These are phyloP conservation scores for Panzeria rudis DNA, from an alignment of 2,888 invertebrate species.

Conservation along the genomic window DNA sequence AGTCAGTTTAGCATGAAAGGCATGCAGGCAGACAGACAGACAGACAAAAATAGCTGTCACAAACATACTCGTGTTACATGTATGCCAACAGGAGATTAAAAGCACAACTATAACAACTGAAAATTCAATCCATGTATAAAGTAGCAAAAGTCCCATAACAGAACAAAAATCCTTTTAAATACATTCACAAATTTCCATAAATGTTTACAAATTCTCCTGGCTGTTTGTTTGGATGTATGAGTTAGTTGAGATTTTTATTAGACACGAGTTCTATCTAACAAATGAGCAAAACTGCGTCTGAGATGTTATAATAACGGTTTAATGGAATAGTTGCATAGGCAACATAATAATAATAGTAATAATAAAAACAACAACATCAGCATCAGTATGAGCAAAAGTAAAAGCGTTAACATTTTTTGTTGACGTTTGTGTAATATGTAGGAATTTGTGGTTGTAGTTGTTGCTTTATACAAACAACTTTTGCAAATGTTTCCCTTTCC, in stretches of 20 bases:
- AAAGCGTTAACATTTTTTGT: neutral
- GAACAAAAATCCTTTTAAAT: slow-evolving; percentile 14
- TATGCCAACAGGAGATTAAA: neutral
- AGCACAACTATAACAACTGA: neutral
- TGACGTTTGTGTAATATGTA: neutral
- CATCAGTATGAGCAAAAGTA: slow-evolving; percentile 1
- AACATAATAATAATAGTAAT: neutral
- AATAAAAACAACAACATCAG: slow-evolving; percentile 13
- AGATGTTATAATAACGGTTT: slow-evolving; percentile 3
- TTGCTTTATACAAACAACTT: slow-evolving; percentile 16
- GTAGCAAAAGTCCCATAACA: neutral
- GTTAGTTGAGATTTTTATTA: neutral
- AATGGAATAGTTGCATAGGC: neutral
- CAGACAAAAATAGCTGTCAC: neutral
- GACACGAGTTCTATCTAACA: neutral
- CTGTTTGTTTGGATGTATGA: neutral
- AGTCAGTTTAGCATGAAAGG: neutral
- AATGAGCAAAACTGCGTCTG: slow-evolving; percentile 5
- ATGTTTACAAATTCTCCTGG: slow-evolving; percentile 45
- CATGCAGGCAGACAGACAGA: neutral
- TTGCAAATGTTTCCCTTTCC: slow-evolving; percentile 20
- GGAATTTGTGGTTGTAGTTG: slow-evolving; percentile 3
- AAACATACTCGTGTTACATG: neutral
- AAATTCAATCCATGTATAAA: slow-evolving; percentile 13
- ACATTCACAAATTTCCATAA: slow-evolving; percentile 49